These are phyloP conservation scores for Geopemphigus sp. DNA, from an alignment of 1,140 invertebrate species.

Conservation along the genomic window DNA sequence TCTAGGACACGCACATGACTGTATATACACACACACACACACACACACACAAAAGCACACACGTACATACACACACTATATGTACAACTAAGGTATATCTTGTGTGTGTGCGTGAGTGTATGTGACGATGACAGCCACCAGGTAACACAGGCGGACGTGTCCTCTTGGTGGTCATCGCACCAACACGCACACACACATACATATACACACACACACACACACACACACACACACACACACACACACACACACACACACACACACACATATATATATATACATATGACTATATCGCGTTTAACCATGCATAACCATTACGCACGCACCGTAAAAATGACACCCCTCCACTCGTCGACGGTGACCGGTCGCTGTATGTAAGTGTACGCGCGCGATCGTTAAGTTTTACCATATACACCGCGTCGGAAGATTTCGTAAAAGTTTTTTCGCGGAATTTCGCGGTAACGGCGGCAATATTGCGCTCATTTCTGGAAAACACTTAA, in stretches of 20 bases:
- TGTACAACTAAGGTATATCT: conserved; percentile 6
- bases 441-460: too few species aligned
- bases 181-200: not conserved
- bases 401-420: too few species aligned
- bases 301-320: conserved; percentile 46
- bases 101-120: not conserved
- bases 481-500: too few species aligned
- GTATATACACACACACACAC: not conserved
- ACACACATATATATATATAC: too few species aligned
- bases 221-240: not conserved
- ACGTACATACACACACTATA: not conserved
- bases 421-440: too few species aligned
- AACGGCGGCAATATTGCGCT: too few species aligned
- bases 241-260: too few species aligned
- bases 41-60: not conserved
- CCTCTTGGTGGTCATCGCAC: conserved; percentile 34
- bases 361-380: too few species aligned
- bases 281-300: conserved; percentile 14
- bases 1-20: conserved; percentile 34
- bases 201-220: not conserved
- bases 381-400: too few species aligned
- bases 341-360: too few species aligned
- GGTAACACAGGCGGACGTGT: conserved; percentile 40
- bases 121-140: conserved; percentile 13
- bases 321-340: conserved; percentile 44